Percentiles rank a stretch among this genome's conserved stretches.
Conservation (phyloP, 2,113 vertebrate genomes). For the Procavia capensis region DNA sequence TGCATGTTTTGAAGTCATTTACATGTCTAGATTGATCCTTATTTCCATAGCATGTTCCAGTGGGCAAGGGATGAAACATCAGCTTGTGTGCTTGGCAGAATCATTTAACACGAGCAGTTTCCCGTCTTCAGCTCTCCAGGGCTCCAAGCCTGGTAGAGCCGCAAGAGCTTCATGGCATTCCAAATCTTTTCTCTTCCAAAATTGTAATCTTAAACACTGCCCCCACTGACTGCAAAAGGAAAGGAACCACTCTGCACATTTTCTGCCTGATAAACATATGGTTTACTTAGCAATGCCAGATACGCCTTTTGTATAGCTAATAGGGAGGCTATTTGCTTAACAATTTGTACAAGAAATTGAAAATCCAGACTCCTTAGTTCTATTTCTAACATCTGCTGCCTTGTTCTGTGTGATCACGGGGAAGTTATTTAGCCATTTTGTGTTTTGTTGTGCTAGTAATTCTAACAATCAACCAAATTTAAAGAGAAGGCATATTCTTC, state of each 20-base stretch:
- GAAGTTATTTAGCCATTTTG: not conserved
- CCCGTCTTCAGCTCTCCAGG: not conserved
- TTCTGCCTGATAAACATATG: constrained; percentile 45
- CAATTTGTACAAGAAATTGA: constrained; percentile 26
- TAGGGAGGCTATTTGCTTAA: not conserved
- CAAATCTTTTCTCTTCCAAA: constrained; percentile 60
- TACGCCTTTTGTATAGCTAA: constrained; percentile 20
- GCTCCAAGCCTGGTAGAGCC: not conserved
- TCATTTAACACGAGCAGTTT: not conserved
- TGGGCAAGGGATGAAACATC: not conserved
- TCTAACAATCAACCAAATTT: constrained; percentile 9
- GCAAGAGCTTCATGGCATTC: constrained; percentile 24
- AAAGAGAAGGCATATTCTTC: not conserved
- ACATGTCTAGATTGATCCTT: not conserved
- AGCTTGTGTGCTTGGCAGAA: not conserved
- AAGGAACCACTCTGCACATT: not conserved
- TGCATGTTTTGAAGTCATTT: not conserved
- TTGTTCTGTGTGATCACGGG: not conserved
- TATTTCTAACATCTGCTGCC: not conserved
- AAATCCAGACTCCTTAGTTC: not conserved
- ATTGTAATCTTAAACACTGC: constrained; percentile 67
- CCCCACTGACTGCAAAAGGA: constrained; percentile 62
- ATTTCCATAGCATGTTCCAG: not conserved
- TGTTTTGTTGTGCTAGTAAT: not conserved
- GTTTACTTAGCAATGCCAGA: not conserved